Evolutionary conservation across 2,113 vertebrate genomes (phyloP).

Genomic region (Neomonachus schauinslandi): DNA sequence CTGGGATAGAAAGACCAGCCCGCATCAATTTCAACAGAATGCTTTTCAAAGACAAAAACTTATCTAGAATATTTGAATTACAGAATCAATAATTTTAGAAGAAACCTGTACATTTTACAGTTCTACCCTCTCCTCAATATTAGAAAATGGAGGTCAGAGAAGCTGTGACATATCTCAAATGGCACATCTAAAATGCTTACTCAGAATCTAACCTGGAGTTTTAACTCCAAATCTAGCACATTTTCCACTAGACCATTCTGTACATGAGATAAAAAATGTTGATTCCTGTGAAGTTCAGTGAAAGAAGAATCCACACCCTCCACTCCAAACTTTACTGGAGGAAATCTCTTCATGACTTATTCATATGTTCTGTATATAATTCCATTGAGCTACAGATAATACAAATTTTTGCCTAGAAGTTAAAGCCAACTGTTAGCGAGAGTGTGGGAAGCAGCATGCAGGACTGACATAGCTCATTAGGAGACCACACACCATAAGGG

Average conservation of each 20-base stretch:
- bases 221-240: neutral
- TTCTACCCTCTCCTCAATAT: neutral
- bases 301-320: neutral
- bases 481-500: slow-evolving; percentile 1
- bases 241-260: neutral
- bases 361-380: neutral
- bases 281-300: neutral
- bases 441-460: neutral
- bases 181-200: neutral
- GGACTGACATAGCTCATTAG: neutral
- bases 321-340: neutral
- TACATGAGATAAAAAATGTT: neutral
- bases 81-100: neutral
- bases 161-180: neutral
- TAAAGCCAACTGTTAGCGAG: slow-evolving; percentile 15
- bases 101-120: neutral
- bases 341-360: neutral
- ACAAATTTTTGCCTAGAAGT: neutral
- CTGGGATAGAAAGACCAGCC: neutral
- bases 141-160: neutral
- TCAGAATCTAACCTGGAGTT: neutral
- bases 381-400: neutral
- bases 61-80: neutral
- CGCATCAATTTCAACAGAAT: neutral
- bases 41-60: neutral